Conservation (phyloP, 2,113 vertebrate species). For the Symphodus melops region DNA sequence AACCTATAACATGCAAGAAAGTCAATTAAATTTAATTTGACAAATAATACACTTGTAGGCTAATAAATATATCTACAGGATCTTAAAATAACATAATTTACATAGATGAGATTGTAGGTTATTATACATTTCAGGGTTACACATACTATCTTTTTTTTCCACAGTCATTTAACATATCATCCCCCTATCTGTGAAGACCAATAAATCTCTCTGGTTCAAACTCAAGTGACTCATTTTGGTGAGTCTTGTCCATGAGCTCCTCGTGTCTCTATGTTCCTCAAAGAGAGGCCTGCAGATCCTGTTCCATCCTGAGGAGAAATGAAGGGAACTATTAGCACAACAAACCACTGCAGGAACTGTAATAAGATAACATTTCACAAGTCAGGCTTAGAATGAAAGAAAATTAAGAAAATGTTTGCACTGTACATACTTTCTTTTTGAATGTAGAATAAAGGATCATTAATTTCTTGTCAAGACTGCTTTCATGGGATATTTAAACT, state of each 20-base stretch:
- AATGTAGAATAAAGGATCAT: background rate
- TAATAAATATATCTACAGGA: background rate
- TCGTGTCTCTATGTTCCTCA: conserved; percentile 9
- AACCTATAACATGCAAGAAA: too few relatives aligned
- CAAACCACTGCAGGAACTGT: conserved; percentile 26
- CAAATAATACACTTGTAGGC: too few relatives aligned
- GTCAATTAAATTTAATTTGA: too few relatives aligned
- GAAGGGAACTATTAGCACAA: conserved; percentile 54
- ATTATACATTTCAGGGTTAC: background rate
- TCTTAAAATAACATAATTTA: background rate
- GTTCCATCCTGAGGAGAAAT: conserved; percentile 52
- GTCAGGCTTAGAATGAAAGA: background rate
- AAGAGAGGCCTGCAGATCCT: conserved; percentile 14
- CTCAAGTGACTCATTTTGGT: background rate
- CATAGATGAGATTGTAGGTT: background rate
- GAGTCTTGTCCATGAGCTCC: conserved; percentile 10
- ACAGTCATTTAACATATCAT: background rate
- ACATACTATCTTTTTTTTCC: background rate
- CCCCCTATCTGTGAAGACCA: too few relatives aligned
- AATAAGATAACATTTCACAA: conserved; percentile 9
- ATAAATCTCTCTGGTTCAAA: too few relatives aligned
- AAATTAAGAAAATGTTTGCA: background rate
- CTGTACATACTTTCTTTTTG: background rate
- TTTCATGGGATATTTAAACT: background rate
- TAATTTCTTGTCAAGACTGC: background rate